Base-by-base conservation (phyloP, 2,797 vertebrate genomes). In the Ctenopoma multispine region DNA sequence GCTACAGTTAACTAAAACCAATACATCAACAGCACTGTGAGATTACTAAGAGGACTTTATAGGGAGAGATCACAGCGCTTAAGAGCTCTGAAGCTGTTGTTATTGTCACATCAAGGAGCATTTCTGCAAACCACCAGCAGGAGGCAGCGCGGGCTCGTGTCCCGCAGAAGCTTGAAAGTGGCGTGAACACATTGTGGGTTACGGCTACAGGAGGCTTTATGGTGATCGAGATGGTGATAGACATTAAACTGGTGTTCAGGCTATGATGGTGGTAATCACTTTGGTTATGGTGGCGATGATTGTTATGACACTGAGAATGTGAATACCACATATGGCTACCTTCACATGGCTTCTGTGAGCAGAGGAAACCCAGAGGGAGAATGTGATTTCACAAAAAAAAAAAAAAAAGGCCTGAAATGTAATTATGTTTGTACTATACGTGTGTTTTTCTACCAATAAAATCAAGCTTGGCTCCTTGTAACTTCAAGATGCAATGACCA, bases 1-100 rank as follows among this genome's bases (percentile, higher is more conserved):
- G 81, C 65, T 63, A 85, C 78, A 88, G 72, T 89, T 63, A 83
- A 79, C 55, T 83, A 48, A 73, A 87, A 80, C 74, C 12, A 81
- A 86, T 78, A 57, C 67, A 74, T 65, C 20, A 48, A 73, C 73
- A n/a, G 51, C 79, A 67, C 76, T 20, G 36, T 55, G 47, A 74
- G 78, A 84, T 84, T 60, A 78, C 69, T 60, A n/a, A 14, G 54
- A 76, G 44, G 69, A 72, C 61, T 59, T 76, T 75, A 72, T 34
- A 20, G 51, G 55, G 20, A 56, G 58, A 70, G 79, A 82, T 85
- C 80, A 76, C 51, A 74, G 69, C 1, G 41, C 51, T 47, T 29
- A 21, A 79, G 49, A 64, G 60, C 62, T 56, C 4, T 5, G 57
- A 56, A 43, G 59, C 61, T n/a, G 18, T 12, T 64, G 62, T 54